These are phyloP conservation scores for Mythimna pallens DNA, from an alignment of 2,888 invertebrate genomes.

Conservation along the genomic window DNA sequence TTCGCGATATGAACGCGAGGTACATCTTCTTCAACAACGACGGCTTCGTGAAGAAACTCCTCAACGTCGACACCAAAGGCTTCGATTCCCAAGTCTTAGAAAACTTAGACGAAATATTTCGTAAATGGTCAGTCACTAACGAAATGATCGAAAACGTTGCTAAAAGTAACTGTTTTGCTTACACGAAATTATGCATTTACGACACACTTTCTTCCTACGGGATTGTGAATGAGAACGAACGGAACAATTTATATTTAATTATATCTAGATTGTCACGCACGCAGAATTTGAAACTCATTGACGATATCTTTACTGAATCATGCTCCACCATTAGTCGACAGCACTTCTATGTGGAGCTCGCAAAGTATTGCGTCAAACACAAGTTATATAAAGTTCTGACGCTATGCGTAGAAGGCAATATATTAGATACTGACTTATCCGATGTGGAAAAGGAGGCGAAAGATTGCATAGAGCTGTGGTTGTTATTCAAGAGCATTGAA, in stretches of 20 bases:
- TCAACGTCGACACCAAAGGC: constrained; percentile 85
- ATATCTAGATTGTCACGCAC: constrained; percentile 91
- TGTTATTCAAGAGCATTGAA: constrained; percentile 89
- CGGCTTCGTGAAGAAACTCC: constrained; percentile 82
- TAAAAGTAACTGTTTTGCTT: constrained; percentile 84
- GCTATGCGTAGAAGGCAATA: constrained; percentile 86
- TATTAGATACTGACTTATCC: constrained; percentile 82
- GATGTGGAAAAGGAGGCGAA: constrained; percentile 85
- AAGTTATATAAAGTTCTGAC: constrained; percentile 89
- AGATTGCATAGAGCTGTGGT: constrained; percentile 89
- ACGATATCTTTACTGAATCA: constrained; percentile 89
- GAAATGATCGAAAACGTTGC: constrained; percentile 91
- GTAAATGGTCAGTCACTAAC: constrained; percentile 89
- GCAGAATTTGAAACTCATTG: constrained; percentile 88
- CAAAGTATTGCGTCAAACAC: constrained; percentile 89
- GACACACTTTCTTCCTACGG: constrained; percentile 92
- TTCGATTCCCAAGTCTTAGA: constrained; percentile 81
- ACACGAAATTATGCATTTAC: constrained; percentile 90
- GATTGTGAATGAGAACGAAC: constrained; percentile 91
- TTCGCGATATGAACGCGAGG: constrained; percentile 86
- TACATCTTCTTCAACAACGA: constrained; percentile 87
- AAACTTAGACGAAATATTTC: constrained; percentile 88
- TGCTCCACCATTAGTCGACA: constrained; percentile 86
- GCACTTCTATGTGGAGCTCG: constrained; percentile 89
- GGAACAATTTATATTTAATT: constrained; percentile 88